Conservation (phyloP, 2,113 vertebrate genomes). For the Muntiacus reevesi region DNA sequence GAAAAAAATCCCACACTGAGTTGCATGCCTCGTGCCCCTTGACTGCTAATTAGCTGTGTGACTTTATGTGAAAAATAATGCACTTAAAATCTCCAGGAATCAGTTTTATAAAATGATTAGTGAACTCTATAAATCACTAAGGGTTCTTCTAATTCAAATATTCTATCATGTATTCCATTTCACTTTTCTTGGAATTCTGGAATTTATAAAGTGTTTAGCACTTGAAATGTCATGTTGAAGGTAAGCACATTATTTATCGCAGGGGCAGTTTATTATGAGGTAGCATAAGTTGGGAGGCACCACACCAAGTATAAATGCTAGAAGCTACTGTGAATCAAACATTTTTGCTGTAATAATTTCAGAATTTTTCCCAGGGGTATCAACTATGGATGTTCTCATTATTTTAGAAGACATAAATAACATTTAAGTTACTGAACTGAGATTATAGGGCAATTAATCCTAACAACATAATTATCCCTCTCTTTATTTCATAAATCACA, state of each 20-base stretch:
- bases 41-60: not conserved
- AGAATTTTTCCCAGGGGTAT: not conserved
- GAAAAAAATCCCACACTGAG: not conserved
- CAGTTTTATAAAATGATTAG: not conserved
- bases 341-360: not conserved
- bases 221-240: not conserved
- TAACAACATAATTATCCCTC: not conserved
- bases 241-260: not conserved
- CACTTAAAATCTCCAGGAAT: not conserved
- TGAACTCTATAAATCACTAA: not conserved
- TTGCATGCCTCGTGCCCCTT: not conserved
- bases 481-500: not conserved
- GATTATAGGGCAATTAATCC: not conserved
- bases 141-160: not conserved
- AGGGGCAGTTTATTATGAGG: not conserved
- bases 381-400: not conserved
- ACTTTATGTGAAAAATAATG: not conserved
- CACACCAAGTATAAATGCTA: not conserved
- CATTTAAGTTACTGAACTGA: not conserved
- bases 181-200: not conserved
- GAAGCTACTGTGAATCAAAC: not conserved
- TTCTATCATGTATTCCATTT: not conserved
- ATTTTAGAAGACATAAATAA: not conserved
- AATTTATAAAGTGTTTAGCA: not conserved
- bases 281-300: no score